Evolutionary conservation across 2,888 invertebrate genomes (phyloP).

Genomic region (Pegoplata infirma): DNA sequence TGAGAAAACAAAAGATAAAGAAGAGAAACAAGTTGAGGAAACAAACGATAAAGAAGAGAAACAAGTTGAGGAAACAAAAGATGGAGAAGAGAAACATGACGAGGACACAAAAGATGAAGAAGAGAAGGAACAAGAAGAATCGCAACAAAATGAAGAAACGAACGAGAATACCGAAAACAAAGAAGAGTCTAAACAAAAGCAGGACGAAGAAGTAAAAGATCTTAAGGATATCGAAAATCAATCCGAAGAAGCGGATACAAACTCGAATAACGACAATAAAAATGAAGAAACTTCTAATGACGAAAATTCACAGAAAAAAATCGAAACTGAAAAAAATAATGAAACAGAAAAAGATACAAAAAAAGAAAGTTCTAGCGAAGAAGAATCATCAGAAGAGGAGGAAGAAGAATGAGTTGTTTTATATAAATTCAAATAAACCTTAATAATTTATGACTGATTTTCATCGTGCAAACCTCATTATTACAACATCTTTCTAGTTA

Average conservation of each 20-base stretch:
- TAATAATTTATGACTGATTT: slow-evolving; percentile 41
- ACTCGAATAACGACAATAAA: slow-evolving; percentile 11
- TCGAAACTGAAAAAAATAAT: slow-evolving; percentile 33
- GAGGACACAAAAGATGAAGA: not conserved
- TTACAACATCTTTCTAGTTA: not conserved
- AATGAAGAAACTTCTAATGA: slow-evolving; percentile 33
- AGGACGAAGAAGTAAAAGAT: slow-evolving; percentile 1
- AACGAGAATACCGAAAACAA: not conserved
- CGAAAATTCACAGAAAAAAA: slow-evolving; percentile 38
- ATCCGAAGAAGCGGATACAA: not conserved
- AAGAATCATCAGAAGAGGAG: slow-evolving; percentile 45
- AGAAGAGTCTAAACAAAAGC: not conserved
- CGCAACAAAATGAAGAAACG: not conserved
- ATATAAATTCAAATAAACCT: not conserved
- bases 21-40: not conserved
- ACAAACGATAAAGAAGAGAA: slow-evolving; percentile 14
- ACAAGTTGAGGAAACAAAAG: not conserved
- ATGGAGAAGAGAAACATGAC: slow-evolving; percentile 44
- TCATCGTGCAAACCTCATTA: not conserved
- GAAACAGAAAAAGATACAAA: slow-evolving; percentile 36
- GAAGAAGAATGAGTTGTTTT: slow-evolving; percentile 22
- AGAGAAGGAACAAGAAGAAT: not conserved
- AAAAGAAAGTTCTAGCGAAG: slow-evolving; percentile 11
- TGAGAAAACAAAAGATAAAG: not conserved
- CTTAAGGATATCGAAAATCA: not conserved